Base-by-base conservation (phyloP, 2,797 vertebrate genomes). In the Hephaestus fuliginosus region DNA sequence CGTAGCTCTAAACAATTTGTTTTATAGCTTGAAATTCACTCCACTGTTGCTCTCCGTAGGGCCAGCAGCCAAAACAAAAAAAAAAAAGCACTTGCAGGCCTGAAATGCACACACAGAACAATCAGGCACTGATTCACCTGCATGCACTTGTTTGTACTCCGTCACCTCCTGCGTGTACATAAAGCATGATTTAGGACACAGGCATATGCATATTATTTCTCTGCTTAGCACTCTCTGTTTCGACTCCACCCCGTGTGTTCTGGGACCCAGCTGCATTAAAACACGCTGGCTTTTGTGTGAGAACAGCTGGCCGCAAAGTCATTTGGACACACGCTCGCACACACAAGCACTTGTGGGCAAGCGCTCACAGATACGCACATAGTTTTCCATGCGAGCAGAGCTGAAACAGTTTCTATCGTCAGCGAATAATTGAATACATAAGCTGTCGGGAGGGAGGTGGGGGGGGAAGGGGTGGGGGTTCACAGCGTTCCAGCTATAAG, bases 271-370 rank as follows among this genome's bases (percentile, higher is more conserved):
- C 84, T 92, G 88, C 81, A 83, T 70, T 74, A 46, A 74, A 81
- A 90, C 85, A 92, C 87, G 72, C 88, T 76, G 25, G 83, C 61
- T 83, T 79, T 89, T 90, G 85, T 93, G 84, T 78, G 82, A 86
- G 89, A 92, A 91, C 92, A 95, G 91, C 94, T 94, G 93, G 92
- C 93, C 82, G 67, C 82, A 89, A 89, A 92, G 87, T 92, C 85
- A 83, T 87, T 88, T 83, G 88, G 81, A 82, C 78, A 68, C 66
- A 49, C n/a, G 5, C 77, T 64, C 39, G 57, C 79, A 39, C 76
- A 88, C 75, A 79, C 70, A 48, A 51, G 48, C 78, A 30, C 62
- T 76, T 81, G 67, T 64, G 70, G 70, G 68, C 76, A 55, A 49
- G 55, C 76, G 12, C 81, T 69, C 44, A 0, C 52, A 80, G 18